Evolutionary conservation across 2,888 invertebrate genomes (phyloP).

Genomic region (Phyllotreta striolata): DNA sequence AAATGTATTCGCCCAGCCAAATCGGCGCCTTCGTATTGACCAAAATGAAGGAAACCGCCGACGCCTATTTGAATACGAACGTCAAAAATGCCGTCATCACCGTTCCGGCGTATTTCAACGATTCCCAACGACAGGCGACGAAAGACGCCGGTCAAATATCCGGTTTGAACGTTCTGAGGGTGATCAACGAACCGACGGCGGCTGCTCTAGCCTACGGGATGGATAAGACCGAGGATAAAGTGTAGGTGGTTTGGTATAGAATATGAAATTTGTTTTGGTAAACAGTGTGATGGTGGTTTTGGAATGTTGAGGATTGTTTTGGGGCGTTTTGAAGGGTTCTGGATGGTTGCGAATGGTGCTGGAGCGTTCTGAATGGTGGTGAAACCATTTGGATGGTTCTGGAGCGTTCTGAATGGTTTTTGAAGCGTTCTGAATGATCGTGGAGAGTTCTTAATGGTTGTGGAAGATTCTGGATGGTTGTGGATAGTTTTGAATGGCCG

Average conservation of each 20-base stretch:
- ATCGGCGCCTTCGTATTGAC: slow-evolving; percentile 94
- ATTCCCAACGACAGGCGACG: slow-evolving; percentile 97
- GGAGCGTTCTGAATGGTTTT: too few species aligned
- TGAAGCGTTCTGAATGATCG: too few species aligned
- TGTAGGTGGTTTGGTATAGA: slow-evolving; percentile 77
- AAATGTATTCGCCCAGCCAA: slow-evolving; percentile 98
- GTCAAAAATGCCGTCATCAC: slow-evolving; percentile 98
- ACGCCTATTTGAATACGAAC: slow-evolving; percentile 86
- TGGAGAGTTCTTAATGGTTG: too few species aligned
- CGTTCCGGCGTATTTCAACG: slow-evolving; percentile 99
- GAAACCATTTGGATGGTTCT: too few species aligned
- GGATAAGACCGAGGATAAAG: slow-evolving; percentile 93
- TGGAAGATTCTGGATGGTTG: too few species aligned
- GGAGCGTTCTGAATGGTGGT: too few species aligned
- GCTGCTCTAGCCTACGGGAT: slow-evolving; percentile 98
- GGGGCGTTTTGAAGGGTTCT: too few species aligned
- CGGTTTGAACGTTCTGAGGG: slow-evolving; percentile 94
- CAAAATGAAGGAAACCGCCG: slow-evolving; percentile 99
- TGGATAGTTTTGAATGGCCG: too few species aligned
- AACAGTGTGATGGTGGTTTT: too few species aligned
- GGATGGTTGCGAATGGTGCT: too few species aligned
- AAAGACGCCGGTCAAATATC: slow-evolving; percentile 99
- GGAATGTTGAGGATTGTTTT: too few species aligned
- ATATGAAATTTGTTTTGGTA: too few species aligned
- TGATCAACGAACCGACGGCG: slow-evolving; percentile 99